Conservation (phyloP, 2,113 vertebrate species). For the Laterallus jamaicensis region DNA sequence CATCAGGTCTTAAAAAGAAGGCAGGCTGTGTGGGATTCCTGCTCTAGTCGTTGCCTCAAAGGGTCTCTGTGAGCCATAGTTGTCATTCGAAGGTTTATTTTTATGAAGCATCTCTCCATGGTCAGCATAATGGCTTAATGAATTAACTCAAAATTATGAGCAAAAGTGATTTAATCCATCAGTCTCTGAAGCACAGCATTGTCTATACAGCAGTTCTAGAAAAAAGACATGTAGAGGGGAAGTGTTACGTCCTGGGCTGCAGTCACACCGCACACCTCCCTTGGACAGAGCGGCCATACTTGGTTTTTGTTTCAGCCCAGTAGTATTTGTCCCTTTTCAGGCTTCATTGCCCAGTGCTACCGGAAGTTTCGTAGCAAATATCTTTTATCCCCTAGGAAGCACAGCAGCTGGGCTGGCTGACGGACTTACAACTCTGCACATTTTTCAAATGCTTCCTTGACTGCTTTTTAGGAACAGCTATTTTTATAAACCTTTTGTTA, state of each 20-base stretch:
- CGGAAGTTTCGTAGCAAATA: conserved; percentile 21
- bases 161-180: not conserved
- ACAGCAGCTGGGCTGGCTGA: conserved; percentile 1
- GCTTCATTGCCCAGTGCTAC: not conserved
- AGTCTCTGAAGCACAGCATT: not conserved
- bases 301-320: not conserved
- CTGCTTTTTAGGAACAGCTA: conserved; percentile 48
- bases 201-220: not conserved
- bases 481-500: conserved; percentile 10
- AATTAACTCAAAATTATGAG: not conserved
- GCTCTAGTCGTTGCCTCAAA: not conserved
- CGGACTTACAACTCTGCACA: not conserved
- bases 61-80: not conserved
- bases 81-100: not conserved
- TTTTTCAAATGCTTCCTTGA: conserved; percentile 42
- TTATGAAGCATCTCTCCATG: not conserved
- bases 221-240: not conserved
- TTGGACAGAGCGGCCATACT: not conserved
- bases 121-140: not conserved
- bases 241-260: not conserved
- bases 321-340: not conserved
- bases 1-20: not conserved
- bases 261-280: not conserved
- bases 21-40: not conserved
- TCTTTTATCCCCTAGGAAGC: conserved; percentile 1